Conservation (phyloP, 2,888 invertebrate genomes). For the Drosophila setosimentum region DNA sequence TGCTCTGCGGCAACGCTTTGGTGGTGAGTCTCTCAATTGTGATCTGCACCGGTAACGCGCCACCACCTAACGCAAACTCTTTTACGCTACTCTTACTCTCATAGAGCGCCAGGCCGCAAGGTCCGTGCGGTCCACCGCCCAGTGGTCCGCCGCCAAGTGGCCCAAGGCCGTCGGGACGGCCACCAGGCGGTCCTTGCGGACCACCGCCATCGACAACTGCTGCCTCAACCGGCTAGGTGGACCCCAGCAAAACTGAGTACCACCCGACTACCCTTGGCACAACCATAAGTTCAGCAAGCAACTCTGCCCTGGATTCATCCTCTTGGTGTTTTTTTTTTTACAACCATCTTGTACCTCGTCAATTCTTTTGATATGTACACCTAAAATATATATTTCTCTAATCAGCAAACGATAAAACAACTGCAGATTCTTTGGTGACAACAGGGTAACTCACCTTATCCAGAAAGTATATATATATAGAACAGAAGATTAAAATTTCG, state of each 20-base stretch:
- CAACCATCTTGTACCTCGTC: background rate
- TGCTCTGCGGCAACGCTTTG: conserved; percentile 33
- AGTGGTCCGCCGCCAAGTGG: conserved; percentile 60
- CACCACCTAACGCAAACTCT: background rate
- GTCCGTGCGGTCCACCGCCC: conserved; percentile 62
- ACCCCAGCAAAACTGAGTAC: background rate
- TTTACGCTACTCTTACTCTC: background rate
- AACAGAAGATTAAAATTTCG: background rate
- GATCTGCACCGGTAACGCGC: background rate
- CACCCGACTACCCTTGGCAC: background rate
- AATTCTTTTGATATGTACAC: background rate
- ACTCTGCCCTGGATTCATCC: background rate
- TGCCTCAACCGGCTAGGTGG: conserved; percentile 42
- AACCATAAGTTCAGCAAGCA: background rate
- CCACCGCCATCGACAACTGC: conserved; percentile 52
- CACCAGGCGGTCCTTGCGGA: conserved; percentile 54
- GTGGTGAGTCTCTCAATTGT: conserved; percentile 51
- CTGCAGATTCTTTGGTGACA: background rate
- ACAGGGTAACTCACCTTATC: background rate
- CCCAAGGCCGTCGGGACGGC: conserved; percentile 59
- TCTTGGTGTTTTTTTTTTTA: background rate
- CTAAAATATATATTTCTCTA: background rate
- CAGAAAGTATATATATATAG: background rate
- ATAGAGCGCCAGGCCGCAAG: conserved; percentile 58
- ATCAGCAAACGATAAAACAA: background rate